Evolutionary conservation across 2,888 invertebrate species (phyloP).

Genomic region (Phragmatobia fuliginosa): DNA sequence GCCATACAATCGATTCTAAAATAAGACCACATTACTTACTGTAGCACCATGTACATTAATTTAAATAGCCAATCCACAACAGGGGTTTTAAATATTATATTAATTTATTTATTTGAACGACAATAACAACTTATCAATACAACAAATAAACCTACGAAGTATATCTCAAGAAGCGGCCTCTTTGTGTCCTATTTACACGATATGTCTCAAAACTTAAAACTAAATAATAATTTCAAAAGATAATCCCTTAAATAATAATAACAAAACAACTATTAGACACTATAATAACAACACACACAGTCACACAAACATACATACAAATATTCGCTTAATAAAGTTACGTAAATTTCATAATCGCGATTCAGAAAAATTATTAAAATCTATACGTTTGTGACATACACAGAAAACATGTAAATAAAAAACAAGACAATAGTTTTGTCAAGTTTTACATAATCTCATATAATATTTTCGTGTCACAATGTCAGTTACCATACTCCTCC

Average conservation of each 20-base stretch:
- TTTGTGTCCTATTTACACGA: slow-evolving; percentile 16
- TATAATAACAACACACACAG: slow-evolving; percentile 31
- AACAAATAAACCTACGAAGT: slow-evolving; percentile 5
- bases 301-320: slow-evolving; percentile 17
- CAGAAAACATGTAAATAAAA: neutral
- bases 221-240: slow-evolving; percentile 4
- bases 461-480: no score
- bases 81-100: neutral
- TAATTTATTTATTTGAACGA: neutral
- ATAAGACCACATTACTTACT: neutral
- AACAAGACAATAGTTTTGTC: no score
- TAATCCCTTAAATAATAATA: neutral
- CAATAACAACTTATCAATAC: neutral
- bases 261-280: slow-evolving; percentile 19
- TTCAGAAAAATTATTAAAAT: neutral
- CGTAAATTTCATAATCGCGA: neutral
- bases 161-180: slow-evolving; percentile 1
- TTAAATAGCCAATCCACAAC: neutral
- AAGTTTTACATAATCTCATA: neutral
- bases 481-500: no score
- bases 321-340: neutral
- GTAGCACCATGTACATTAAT: neutral
- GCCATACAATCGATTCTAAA: neutral
- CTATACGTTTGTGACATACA: no score
- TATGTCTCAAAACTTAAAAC: slow-evolving; percentile 27